A percentile compares a stretch with the other conserved stretches of the same genome.
These are phyloP conservation scores for Halcyon leucocephala DNA, from an alignment of 2,797 vertebrate species.

Conservation along the genomic window DNA sequence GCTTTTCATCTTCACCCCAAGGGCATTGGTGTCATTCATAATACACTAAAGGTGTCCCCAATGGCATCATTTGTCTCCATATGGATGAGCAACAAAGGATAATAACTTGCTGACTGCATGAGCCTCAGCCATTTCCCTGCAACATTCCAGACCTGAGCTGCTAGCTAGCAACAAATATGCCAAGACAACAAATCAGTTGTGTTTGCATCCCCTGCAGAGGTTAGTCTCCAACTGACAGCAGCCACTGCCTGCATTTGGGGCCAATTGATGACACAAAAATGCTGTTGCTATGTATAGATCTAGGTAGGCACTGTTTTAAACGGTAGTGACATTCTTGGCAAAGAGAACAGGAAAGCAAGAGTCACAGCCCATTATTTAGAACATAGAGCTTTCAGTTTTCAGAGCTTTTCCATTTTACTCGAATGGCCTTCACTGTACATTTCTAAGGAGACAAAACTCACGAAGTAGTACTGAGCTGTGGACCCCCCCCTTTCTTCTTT, in stretches of 20 bases:
- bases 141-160: rapidly evolving
- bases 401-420: not conserved
- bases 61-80: not conserved
- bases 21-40: not conserved
- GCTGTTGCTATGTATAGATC: not conserved
- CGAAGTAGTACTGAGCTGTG: not conserved
- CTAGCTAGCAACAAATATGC: not conserved
- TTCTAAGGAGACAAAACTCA: not conserved
- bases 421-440: not conserved
- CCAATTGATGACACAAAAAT: not conserved
- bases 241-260: not conserved
- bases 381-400: not conserved
- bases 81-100: not conserved
- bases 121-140: not conserved
- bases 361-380: not conserved
- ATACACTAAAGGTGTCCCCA: not conserved
- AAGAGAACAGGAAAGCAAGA: not conserved
- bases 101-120: not conserved
- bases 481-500: not conserved
- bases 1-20: not conserved
- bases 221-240: not conserved
- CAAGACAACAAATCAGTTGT: not conserved
- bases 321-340: not conserved
- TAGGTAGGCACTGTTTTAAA: not conserved
- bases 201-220: not conserved